These are phyloP conservation scores for Heteractis magnifica DNA, from an alignment of 92 coral and sea anemone species.

Conservation along the genomic window DNA sequence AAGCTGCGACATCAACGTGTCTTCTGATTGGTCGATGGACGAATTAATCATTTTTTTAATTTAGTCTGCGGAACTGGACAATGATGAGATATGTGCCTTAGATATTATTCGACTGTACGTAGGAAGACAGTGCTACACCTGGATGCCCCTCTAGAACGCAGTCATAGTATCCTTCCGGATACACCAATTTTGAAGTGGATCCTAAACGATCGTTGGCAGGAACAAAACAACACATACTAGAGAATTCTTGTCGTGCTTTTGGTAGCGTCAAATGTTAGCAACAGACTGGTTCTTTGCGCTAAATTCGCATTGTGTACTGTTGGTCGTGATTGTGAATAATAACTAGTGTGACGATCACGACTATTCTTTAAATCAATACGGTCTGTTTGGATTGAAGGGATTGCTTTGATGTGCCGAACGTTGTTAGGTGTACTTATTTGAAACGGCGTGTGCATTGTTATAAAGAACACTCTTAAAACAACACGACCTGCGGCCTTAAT, in stretches of 20 bases:
- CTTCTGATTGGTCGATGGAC: constrained; percentile 65
- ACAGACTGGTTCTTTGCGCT: not conserved
- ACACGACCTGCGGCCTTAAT: constrained; percentile 27
- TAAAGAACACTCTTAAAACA: constrained; percentile 15
- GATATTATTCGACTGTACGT: constrained; percentile 44
- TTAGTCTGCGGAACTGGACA: constrained; percentile 67
- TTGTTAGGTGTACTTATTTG: constrained; percentile 39
- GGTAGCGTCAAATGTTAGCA: constrained; percentile 16
- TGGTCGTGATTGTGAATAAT: constrained; percentile 34
- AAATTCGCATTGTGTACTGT: constrained; percentile 5
- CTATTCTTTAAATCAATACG: constrained; percentile 16
- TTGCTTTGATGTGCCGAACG: constrained; percentile 74
- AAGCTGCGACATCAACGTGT: constrained; percentile 42
- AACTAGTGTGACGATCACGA: constrained; percentile 25
- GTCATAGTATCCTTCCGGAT: constrained; percentile 41
- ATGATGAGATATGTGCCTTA: constrained; percentile 44
- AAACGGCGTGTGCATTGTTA: constrained; percentile 25
- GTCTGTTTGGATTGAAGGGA: constrained; percentile 48
- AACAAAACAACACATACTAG: constrained; percentile 21
- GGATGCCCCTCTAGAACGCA: constrained; percentile 28
- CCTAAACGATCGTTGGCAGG: constrained; percentile 23
- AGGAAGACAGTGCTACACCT: constrained; percentile 44
- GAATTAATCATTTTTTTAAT: constrained; percentile 79
- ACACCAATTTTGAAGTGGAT: constrained; percentile 19
- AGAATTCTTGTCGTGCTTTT: constrained; percentile 29